Percentiles rank a stretch among this genome's conserved stretches.
These are phyloP conservation scores for Eidolon dupreanum DNA, from an alignment of 2,797 vertebrate species.

Conservation along the genomic window DNA sequence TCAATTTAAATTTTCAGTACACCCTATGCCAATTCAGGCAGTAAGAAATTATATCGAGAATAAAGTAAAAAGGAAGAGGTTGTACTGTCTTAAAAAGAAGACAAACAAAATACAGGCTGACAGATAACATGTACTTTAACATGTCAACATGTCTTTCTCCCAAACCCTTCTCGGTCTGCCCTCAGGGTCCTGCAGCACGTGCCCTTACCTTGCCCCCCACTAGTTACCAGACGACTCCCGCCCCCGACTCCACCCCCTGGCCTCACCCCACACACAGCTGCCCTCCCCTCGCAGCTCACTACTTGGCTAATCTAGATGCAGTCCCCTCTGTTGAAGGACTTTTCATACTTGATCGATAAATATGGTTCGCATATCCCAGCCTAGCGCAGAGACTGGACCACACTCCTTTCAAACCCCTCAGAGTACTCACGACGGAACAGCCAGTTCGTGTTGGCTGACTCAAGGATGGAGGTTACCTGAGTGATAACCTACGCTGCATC, in stretches of 20 bases:
- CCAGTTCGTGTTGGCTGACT: fast-evolving
- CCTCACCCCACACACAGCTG: fast-evolving
- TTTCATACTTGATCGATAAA: not conserved
- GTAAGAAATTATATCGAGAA: not conserved
- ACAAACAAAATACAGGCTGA: not conserved
- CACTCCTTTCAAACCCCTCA: not conserved
- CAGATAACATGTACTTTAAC: too few relatives aligned
- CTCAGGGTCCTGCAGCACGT: fast-evolving
- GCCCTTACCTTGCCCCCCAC: not conserved
- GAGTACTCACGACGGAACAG: fast-evolving
- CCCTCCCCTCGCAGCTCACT: too few relatives aligned
- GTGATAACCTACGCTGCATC: fast-evolving
- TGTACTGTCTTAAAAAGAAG: not conserved
- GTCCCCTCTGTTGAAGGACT: not conserved
- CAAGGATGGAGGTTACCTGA: too few relatives aligned
- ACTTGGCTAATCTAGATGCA: not conserved
- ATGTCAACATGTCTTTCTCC: too few relatives aligned
- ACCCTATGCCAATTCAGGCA: not conserved
- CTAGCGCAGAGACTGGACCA: not conserved
- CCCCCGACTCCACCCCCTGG: not conserved
- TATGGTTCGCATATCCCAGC: not conserved
- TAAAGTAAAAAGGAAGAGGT: not conserved
- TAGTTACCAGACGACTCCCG: too few relatives aligned
- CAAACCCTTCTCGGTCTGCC: too few relatives aligned
- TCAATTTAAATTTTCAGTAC: not conserved